A percentile compares a stretch with the other conserved stretches of the same genome.
Evolutionary conservation across 2,113 vertebrate species (phyloP).

Genomic region (Cololabis saira): DNA sequence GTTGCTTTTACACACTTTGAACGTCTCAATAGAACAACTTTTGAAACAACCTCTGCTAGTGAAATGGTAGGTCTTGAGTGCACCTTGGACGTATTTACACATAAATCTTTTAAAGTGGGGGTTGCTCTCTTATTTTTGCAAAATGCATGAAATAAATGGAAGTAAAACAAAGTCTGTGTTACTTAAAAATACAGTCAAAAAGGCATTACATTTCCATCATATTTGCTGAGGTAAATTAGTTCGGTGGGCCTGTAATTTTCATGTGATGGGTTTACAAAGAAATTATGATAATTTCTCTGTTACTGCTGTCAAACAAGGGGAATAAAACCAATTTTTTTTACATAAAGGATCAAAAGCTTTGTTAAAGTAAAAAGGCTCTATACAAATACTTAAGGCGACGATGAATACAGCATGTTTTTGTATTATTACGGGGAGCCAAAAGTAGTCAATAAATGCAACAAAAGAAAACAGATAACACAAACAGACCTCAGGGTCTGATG

Average conservation of each 20-base stretch:
- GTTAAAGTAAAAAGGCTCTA: slow-evolving; percentile 24
- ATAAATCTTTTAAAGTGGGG: background rate
- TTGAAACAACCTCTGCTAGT: background rate
- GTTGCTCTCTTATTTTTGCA: background rate
- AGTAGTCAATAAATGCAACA: slow-evolving; percentile 28
- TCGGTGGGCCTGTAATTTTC: slow-evolving; percentile 6
- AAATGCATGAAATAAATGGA: background rate
- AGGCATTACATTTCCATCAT: background rate
- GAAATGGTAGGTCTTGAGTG: slow-evolving; percentile 5
- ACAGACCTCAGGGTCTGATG: slow-evolving; percentile 15
- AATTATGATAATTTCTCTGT: slow-evolving; percentile 7
- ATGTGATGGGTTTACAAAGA: background rate
- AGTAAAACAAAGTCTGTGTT: background rate
- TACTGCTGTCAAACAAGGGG: slow-evolving; percentile 33
- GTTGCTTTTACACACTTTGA: no score
- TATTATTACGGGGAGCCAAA: slow-evolving; percentile 4
- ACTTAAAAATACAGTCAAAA: background rate
- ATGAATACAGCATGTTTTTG: slow-evolving; percentile 12
- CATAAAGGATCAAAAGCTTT: slow-evolving; percentile 34
- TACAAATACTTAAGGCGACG: slow-evolving; percentile 16
- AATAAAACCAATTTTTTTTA: slow-evolving; percentile 39
- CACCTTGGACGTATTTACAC: background rate
- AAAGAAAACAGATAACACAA: slow-evolving; percentile 16
- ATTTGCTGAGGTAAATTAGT: background rate
- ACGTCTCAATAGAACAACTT: no score